Evolutionary conservation across 1,140 invertebrate species (phyloP), one percentile per base, ranked within the genome.

Genomic region (Euwallacea similis): DNA sequence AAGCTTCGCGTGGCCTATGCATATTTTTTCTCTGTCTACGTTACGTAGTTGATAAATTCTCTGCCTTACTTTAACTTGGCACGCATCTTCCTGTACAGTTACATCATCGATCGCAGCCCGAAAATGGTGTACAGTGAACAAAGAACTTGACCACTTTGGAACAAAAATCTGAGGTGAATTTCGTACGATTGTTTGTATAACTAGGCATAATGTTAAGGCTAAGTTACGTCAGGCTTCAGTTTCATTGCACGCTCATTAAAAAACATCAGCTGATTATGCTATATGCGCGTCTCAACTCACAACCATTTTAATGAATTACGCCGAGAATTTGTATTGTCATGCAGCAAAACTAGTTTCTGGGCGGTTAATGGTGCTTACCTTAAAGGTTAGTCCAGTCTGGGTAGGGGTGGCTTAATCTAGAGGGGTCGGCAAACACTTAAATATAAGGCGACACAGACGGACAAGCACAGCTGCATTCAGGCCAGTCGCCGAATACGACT

Each of bases 391-490:
- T 33, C 6, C 33, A 21, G 55, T 62, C 21, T 54, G 16, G 7
- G 4, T 11, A 44, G 21, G 61, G 69, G 69, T 70, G 46, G 67
- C 47, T 62, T 64, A 64, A 56, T 43, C 66, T 73, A 71, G 69
- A 61, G 76, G 75, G 76, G 75, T 77, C 75, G 69, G 75, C 72
- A 76, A 71, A 62, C 72, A 76, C 76, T 69, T 47, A 62, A 62
- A 65, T 64, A 33, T 53, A 42, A 53, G 63, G 62, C 69, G 55
- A 60, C 62, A 71, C 69, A 66, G 44, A 66, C 7, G 21, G 16
- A 67, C 65, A 64, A 74, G 68, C 73, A 76, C 77, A 74, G 61
- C 73, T 74, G 70, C 76, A 78, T 78, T 76, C 77, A 78, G 73
- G 70, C 74, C 72, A 75, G 74, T 69, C 74, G 74, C 75, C 74